Conservation (phyloP, 2,797 vertebrate species). For the Cirrhinus molitorella region DNA sequence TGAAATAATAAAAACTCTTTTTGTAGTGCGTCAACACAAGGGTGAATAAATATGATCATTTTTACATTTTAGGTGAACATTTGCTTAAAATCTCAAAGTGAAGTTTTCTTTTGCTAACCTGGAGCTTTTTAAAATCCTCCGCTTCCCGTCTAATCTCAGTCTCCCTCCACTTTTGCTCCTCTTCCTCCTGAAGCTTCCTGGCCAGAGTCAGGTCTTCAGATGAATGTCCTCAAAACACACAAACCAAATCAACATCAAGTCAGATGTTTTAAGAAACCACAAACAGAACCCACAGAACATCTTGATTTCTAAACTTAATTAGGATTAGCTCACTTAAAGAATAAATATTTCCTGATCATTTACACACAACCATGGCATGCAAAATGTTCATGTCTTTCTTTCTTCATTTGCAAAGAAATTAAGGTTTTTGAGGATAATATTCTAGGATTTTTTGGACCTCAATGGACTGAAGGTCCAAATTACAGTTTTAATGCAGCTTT, state of each 20-base stretch:
- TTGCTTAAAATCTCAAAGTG: neutral
- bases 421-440: too few relatives aligned
- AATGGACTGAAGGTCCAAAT: too few relatives aligned
- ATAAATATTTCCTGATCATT: too few relatives aligned
- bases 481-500: too few relatives aligned
- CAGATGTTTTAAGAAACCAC: neutral
- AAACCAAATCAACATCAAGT: neutral
- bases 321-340: too few relatives aligned
- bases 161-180: constrained; percentile 72
- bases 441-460: too few relatives aligned
- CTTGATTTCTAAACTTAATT: neutral
- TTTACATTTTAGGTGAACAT: neutral
- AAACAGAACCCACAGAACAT: neutral
- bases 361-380: too few relatives aligned
- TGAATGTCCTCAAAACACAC: constrained; percentile 33
- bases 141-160: constrained; percentile 75
- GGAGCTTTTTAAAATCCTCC: constrained; percentile 83
- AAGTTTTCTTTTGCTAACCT: constrained; percentile 69
- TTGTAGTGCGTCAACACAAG: neutral
- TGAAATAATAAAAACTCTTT: neutral
- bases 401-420: too few relatives aligned
- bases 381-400: too few relatives aligned
- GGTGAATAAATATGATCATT: neutral
- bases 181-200: constrained; percentile 80
- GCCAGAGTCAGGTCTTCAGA: constrained; percentile 72